Evolutionary conservation across 2,797 vertebrate genomes (phyloP), one percentile per base, ranked within the genome.

Genomic region (Sebastes trivittatus): DNA sequence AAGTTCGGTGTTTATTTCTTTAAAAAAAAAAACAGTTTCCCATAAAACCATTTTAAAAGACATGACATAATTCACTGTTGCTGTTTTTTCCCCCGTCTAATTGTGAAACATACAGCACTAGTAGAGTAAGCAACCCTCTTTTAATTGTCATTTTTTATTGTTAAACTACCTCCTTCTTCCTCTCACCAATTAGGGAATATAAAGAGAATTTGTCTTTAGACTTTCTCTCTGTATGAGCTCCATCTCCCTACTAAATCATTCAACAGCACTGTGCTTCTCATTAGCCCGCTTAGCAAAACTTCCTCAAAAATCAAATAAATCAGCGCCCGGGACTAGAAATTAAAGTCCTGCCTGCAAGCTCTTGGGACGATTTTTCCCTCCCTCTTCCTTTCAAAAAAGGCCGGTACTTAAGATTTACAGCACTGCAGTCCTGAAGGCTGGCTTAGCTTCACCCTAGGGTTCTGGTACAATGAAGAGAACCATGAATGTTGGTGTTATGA

Each of bases 201-300:
- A 96, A 93, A 86, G 95, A 96, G 92, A 96, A 95, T 95, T 88
- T 95, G 92, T 95, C 95, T 94, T 94, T 92, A 93, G 95, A 96
- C 91, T 89, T 91, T 87, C 82, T 78, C 80, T 84, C 82, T 83
- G 85, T 82, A 89, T 89, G 83, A 85, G 90, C 91, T 93, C 87
- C 83, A 94, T 93, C 94, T 95, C 88, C 90, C 93, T 70, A 94
- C 94, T 96, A 97, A 96, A 97, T 97, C 96, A 97, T 97, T 98
- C 97, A 95, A 95, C 95, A 97, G 95, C 91, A 92, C 84, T 80
- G 94, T 93, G 95, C 94, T 95, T 96, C 97, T 98, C 97, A 97
- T 97, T 97, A 98, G 96, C 96, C 95, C 93, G 92, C 96, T 97
- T 96, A 97, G 95, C 95, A 97, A 97, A 98, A 97, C 96, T 96